Base-by-base conservation (phyloP, 1,140 invertebrate genomes). In the Penaeus vannamei region DNA sequence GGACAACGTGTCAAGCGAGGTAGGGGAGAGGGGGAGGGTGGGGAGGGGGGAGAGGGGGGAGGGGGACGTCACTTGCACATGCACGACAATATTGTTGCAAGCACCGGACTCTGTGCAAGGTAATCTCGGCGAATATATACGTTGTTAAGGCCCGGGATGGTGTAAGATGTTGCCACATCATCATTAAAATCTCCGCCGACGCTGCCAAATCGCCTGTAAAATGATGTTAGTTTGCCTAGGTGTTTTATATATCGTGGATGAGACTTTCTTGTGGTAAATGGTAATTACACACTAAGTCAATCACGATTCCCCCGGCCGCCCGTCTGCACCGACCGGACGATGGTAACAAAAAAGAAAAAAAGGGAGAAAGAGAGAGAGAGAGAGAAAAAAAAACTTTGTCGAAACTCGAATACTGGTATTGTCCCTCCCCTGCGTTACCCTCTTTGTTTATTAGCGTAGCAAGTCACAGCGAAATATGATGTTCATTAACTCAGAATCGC, bases 141-240 rank as follows among this genome's bases (percentile, higher is more conserved):
- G 53, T 53, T 53, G 53, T 53, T 53, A 53, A 53, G 79, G 46
- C 23, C 19, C 26, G 22, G 79, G n/a, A 23, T n/a, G 79, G 79
- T 81, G 79, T 81, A 81, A 81, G 23, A 59, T 81, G 79, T 81
- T 81, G 79, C 79, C 79, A 81, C 79, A 81, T 81, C 79, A 81
- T 81, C 79, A 81, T 26, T 26, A 12, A 53, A 53, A 53, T 53
- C 53, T 53, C 53, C 53, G 53, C 53, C 53, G 53, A 53, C 53
- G 53, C 53, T 53, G 53, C 53, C 53, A 53, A 12, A 53, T 53
- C 53, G 53, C 17, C 53, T 53, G 12, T 53, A 53, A 53, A 53
- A 53, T 53, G 53, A 53, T 53, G 53, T 53, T 53, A 53, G 10
- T 59, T n/a, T 81, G 7, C 3, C 23, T 59, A 53, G 53, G 53